Evolutionary conservation across 2,797 vertebrate genomes (phyloP).

Genomic region (Clarias fuscus): DNA sequence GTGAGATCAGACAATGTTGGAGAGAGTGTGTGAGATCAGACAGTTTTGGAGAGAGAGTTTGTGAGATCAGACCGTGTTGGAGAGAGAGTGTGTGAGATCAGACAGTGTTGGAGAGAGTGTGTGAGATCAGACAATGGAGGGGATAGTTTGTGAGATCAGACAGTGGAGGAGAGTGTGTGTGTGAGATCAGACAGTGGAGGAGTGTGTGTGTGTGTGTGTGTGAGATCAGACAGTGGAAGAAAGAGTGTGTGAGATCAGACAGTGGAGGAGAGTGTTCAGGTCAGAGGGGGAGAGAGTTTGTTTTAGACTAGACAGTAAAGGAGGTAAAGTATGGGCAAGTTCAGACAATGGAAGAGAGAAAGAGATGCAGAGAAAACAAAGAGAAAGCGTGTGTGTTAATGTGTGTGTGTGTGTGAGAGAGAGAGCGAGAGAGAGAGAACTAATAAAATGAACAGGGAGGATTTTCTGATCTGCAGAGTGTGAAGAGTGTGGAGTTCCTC

Average conservation of each 20-base stretch:
- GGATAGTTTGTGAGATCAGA: too few relatives aligned
- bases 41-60: too few relatives aligned
- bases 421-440: neutral
- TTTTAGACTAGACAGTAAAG: neutral
- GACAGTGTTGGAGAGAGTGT: too few relatives aligned
- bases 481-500: neutral
- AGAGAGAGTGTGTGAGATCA: too few relatives aligned
- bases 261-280: neutral
- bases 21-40: too few relatives aligned
- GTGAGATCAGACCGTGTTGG: too few relatives aligned
- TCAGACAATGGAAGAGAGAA: neutral
- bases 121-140: too few relatives aligned
- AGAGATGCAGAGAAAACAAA: too few relatives aligned
- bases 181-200: neutral
- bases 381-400: neutral
- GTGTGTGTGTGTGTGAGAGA: too few relatives aligned
- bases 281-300: too few relatives aligned
- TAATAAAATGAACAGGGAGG: neutral
- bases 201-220: neutral
- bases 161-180: too few relatives aligned
- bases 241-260: neutral
- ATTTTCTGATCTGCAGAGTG: neutral
- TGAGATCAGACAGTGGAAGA: neutral
- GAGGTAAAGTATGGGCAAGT: neutral
- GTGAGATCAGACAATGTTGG: too few relatives aligned